Percentiles rank a stretch among this genome's conserved stretches.
These are phyloP conservation scores for Nemotelus pantherinus DNA, from an alignment of 2,888 invertebrate species.

Conservation along the genomic window DNA sequence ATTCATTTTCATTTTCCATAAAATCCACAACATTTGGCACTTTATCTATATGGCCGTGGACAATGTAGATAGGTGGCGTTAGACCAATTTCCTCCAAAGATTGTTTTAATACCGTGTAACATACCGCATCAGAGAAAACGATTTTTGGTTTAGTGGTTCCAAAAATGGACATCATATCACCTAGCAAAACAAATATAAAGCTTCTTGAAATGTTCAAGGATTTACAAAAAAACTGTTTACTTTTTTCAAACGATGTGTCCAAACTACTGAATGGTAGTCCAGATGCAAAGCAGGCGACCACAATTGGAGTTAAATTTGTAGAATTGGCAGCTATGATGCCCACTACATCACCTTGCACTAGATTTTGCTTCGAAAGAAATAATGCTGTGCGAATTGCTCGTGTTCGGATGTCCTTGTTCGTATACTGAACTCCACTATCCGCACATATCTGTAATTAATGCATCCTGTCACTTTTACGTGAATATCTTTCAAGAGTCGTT, in stretches of 20 bases:
- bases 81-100: conserved; percentile 54
- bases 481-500: background rate
- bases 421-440: conserved; percentile 27
- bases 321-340: conserved; percentile 57
- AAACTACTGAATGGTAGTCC: conserved; percentile 59
- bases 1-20: conserved; percentile 50
- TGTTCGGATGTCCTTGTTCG: conserved; percentile 19
- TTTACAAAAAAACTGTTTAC: conserved; percentile 18
- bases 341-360: conserved; percentile 54
- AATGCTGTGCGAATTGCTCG: conserved; percentile 52
- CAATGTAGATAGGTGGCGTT: conserved; percentile 54
- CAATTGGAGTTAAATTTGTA: conserved; percentile 55
- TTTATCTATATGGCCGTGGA: conserved; percentile 56
- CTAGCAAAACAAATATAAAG: conserved; percentile 48
- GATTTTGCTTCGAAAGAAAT: conserved; percentile 52
- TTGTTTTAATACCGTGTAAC: conserved; percentile 54
- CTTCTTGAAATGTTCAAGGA: background rate
- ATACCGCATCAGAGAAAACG: conserved; percentile 60
- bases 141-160: conserved; percentile 59
- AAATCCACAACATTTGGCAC: conserved; percentile 55
- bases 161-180: conserved; percentile 59
- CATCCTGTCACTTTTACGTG: background rate
- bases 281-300: conserved; percentile 56
- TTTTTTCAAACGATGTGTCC: conserved; percentile 55
- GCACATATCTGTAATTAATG: conserved; percentile 30